Evolutionary conservation across 2,888 invertebrate species (phyloP).

Genomic region (Phyto melanocephala): DNA sequence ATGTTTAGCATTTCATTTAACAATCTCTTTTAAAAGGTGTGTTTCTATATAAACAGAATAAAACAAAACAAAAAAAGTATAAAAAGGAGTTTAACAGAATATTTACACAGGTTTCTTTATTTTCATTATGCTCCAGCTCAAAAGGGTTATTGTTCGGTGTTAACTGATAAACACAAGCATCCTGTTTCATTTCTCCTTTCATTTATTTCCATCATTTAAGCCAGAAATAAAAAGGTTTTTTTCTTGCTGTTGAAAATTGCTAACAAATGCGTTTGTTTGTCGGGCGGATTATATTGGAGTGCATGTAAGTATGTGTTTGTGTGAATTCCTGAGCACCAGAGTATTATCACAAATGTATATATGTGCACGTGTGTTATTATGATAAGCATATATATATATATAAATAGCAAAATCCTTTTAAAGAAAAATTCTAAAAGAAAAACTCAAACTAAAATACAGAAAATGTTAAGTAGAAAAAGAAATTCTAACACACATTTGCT

Average conservation of each 20-base stretch:
- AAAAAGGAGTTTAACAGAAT: background rate
- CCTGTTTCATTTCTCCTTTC: background rate
- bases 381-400: background rate
- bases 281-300: background rate
- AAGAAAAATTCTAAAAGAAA: too few relatives aligned
- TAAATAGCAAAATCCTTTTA: background rate
- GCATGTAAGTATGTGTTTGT: background rate
- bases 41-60: background rate
- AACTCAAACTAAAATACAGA: background rate
- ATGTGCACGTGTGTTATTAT: constrained; percentile 28
- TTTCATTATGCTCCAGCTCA: background rate
- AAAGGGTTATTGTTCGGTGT: constrained; percentile 39
- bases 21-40: background rate
- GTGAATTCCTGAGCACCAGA: background rate
- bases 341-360: background rate
- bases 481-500: background rate
- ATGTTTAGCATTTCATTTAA: background rate
- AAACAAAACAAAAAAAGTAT: background rate
- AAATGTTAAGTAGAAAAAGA: background rate
- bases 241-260: background rate
- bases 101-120: background rate
- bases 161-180: constrained; percentile 26
- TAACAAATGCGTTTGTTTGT: constrained; percentile 1
- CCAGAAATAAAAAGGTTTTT: background rate
- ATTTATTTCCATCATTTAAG: background rate